Evolutionary conservation across 1,140 invertebrate genomes (phyloP).

Genomic region (Drosophila kohkoa): DNA sequence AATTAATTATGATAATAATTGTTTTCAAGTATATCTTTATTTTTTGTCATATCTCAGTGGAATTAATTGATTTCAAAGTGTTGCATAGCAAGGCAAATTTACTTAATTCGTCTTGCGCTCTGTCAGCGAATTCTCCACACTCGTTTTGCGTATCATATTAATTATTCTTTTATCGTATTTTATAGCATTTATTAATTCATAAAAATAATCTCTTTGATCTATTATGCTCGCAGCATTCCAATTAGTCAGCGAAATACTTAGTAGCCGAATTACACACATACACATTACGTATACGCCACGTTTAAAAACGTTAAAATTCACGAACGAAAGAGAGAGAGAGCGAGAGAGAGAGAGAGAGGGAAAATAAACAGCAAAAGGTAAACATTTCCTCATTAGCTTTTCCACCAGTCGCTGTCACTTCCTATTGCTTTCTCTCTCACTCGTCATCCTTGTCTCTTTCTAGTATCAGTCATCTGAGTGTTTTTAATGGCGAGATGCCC

Average conservation of each 20-base stretch:
- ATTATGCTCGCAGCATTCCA: constrained; percentile 39
- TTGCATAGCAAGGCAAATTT: background rate
- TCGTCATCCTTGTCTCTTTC: background rate
- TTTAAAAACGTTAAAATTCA: constrained; percentile 24
- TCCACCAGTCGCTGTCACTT: no score
- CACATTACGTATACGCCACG: constrained; percentile 40
- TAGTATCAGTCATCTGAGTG: constrained; percentile 18
- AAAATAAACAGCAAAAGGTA: constrained; percentile 26
- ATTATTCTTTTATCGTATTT: constrained; percentile 22
- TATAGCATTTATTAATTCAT: constrained; percentile 25
- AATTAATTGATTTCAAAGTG: no score
- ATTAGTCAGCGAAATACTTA: constrained; percentile 22
- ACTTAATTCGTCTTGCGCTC: background rate
- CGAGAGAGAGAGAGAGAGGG: background rate
- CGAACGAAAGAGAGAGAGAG: no score
- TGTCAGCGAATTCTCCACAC: background rate
- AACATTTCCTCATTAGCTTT: constrained; percentile 49
- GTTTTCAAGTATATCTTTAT: no score
- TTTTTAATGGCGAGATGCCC: constrained; percentile 28
- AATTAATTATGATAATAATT: no score
- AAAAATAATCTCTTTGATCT: constrained; percentile 45
- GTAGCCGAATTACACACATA: constrained; percentile 13
- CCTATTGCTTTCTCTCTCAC: background rate
- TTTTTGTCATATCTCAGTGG: no score
- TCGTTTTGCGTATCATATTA: constrained; percentile 4